These are phyloP conservation scores for Penaeus japonicus DNA, from an alignment of 1,140 invertebrate species.

Conservation along the genomic window DNA sequence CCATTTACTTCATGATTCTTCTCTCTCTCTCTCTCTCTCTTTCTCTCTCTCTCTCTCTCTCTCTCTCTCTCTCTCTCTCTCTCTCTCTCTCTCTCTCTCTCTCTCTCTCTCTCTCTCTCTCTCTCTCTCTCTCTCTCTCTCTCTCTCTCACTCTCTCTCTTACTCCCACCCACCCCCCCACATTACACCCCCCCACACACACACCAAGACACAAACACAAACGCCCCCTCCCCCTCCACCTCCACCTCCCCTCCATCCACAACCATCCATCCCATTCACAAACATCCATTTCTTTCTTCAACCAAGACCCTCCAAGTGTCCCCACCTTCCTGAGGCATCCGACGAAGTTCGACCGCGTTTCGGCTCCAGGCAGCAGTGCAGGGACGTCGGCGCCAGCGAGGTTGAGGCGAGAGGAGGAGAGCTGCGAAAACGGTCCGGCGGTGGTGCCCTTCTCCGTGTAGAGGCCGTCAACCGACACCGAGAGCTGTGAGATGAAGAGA, in stretches of 20 bases:
- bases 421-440: conserved; percentile 87
- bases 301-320: too few relatives aligned
- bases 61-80: too few relatives aligned
- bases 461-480: conserved; percentile 89
- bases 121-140: too few relatives aligned
- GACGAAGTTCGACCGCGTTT: conserved; percentile 88
- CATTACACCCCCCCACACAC: background rate
- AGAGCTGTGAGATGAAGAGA: conserved; percentile 72
- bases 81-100: too few relatives aligned
- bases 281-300: too few relatives aligned
- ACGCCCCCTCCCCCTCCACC: background rate
- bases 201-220: background rate
- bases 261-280: too few relatives aligned
- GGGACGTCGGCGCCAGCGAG: conserved; percentile 89
- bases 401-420: conserved; percentile 85
- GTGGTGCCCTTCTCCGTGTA: conserved; percentile 91
- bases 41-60: too few relatives aligned
- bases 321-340: conserved; percentile 93
- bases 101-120: too few relatives aligned
- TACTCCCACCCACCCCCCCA: too few relatives aligned
- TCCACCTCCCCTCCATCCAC: background rate
- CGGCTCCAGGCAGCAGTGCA: conserved; percentile 79
- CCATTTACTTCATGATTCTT: background rate
- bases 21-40: too few relatives aligned
- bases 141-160: too few relatives aligned